These are phyloP conservation scores for Cyphomyrus plagiostoma DNA, from an alignment of 2,113 vertebrate species.

Conservation along the genomic window DNA sequence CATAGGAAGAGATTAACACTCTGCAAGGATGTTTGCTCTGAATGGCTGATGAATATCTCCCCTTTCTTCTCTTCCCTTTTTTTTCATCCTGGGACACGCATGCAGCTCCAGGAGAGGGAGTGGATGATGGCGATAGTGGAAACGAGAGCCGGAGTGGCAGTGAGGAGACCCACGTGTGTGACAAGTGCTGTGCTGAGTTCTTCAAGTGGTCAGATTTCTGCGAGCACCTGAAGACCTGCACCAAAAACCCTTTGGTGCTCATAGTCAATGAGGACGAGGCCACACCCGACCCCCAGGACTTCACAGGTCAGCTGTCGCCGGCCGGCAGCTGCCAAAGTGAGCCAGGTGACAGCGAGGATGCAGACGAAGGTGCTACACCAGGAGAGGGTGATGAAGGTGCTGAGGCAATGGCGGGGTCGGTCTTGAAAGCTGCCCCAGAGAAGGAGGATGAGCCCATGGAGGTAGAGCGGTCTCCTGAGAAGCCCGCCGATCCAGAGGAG, in stretches of 20 bases:
- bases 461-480: constrained; percentile 72
- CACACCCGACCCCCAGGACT: constrained; percentile 69
- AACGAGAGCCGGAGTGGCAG: constrained; percentile 88
- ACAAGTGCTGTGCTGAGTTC: constrained; percentile 94
- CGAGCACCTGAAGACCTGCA: constrained; percentile 87
- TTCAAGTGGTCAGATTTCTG: constrained; percentile 96
- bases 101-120: constrained; percentile 74
- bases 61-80: constrained; percentile 61
- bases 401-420: constrained; percentile 53
- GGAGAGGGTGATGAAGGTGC: constrained; percentile 66
- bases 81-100: constrained; percentile 25
- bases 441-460: constrained; percentile 93
- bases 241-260: constrained; percentile 87
- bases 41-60: constrained; percentile 71
- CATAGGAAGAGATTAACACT: constrained; percentile 78
- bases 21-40: constrained; percentile 59
- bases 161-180: constrained; percentile 89
- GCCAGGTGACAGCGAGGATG: constrained; percentile 78
- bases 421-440: constrained; percentile 45
- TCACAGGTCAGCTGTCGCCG: constrained; percentile 70
- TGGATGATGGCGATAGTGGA: constrained; percentile 85
- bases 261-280: constrained; percentile 89
- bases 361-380: constrained; percentile 68
- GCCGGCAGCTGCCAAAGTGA: constrained; percentile 79
- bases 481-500: constrained; percentile 62